Conservation (phyloP, 2,797 vertebrate genomes). For the Epinephelus awoara region DNA sequence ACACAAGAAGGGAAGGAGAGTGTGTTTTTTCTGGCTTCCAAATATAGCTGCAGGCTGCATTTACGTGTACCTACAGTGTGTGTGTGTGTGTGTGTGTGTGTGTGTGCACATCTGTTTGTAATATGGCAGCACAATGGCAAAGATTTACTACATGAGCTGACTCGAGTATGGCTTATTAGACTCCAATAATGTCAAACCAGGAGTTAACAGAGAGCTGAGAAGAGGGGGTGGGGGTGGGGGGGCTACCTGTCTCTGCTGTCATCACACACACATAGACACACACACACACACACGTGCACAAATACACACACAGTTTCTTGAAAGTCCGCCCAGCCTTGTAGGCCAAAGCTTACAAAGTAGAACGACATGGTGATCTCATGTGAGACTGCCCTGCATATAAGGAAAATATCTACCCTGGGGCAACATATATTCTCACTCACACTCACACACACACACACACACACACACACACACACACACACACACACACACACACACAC, state of each 20-base stretch:
- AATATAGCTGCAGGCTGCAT: slow-evolving; percentile 64
- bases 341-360: slow-evolving; percentile 38
- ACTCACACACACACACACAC: slow-evolving; percentile 22
- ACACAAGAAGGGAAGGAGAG: slow-evolving; percentile 46
- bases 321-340: slow-evolving; percentile 8
- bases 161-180: slow-evolving; percentile 66
- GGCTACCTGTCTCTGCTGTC: slow-evolving; percentile 50
- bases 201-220: slow-evolving; percentile 48
- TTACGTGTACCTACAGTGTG: slow-evolving; percentile 29
- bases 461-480: slow-evolving; percentile 6
- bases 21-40: slow-evolving; percentile 43
- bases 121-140: slow-evolving; percentile 68
- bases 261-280: not conserved
- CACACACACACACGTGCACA: not conserved
- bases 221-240: not conserved
- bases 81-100: not conserved
- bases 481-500: slow-evolving; percentile 20
- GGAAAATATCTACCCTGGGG: slow-evolving; percentile 38
- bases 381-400: slow-evolving; percentile 30
- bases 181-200: slow-evolving; percentile 64
- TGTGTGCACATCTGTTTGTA: slow-evolving; percentile 70
- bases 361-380: slow-evolving; percentile 57
- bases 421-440: slow-evolving; percentile 14
- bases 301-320: slow-evolving; percentile 15
- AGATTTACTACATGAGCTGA: slow-evolving; percentile 68